Evolutionary conservation across 2,888 invertebrate genomes (phyloP), one percentile per base, ranked within the genome.

Genomic region (Glaucopsyche alexis): DNA sequence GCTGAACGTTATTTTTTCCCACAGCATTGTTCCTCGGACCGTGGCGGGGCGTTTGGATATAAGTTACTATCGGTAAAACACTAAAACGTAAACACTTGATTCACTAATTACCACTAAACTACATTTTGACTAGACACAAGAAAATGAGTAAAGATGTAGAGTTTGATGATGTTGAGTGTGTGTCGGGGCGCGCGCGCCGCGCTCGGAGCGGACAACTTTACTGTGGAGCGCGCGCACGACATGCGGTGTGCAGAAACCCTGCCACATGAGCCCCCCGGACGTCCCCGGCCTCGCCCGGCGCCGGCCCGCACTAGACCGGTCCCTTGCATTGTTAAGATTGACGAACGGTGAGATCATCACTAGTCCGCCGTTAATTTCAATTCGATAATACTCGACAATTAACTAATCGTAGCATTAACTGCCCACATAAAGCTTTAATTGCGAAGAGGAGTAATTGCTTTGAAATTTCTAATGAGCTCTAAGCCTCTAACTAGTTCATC

Each of bases 1-100:
- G 93, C 92, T 93, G 93, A 90, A 93, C 93, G 93, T 93, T 93
- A 93, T 91, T 93, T 93, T 93, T 93, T 93, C 93, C 93, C 93
- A 93, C 93, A 93, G 92, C 93, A 92, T 92, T 92, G 92, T 92
- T 90, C 92, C 89, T 91, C 89, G 87, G 90, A 91, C 91, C 92
- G 91, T 90, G 85, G 84, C 83, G 81, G 82, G 85, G 87, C 85
- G 76, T 79, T 79, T 75, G 74, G 74, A 78, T 78, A 73, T 77
- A 75, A 73, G 71, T 40, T 75, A 77, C 75, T 77, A 78, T 16
- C 9, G 16, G 13, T 29, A 52, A 42, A 42, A 19, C 66, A 52
- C 78, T 77, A 72, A 73, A 70, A 74, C 75, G 84, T 83, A 81
- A 83, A 81, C 84, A 85, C 86, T 81, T 81, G 75, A 79, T 77